phyloP scores from a whole-genome alignment of 1,140 invertebrate species.

The Papilio polytes region DNA sequence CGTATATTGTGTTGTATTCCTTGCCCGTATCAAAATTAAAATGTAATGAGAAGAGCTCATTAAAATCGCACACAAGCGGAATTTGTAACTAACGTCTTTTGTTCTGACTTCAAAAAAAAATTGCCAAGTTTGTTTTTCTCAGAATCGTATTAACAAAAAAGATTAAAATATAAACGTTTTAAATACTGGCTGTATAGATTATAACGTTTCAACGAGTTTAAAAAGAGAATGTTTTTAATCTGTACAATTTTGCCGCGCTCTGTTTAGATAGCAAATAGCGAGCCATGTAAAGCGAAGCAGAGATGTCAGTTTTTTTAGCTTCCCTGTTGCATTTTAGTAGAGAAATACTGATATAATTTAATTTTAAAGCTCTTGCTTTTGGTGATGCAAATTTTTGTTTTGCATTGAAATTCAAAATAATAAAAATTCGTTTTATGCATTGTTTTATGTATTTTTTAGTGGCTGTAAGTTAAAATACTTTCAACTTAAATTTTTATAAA shows the following conservation, averaged over 20 bases:
- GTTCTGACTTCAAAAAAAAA: neutral
- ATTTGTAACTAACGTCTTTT: neutral
- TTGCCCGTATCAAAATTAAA: neutral
- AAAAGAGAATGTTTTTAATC: constrained; percentile 11
- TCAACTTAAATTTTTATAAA: neutral
- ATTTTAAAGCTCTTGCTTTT: neutral
- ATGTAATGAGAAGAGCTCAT: neutral
- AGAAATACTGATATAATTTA: neutral
- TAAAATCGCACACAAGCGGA: neutral
- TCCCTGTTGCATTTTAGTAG: neutral
- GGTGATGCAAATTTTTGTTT: neutral
- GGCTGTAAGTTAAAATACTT: neutral
- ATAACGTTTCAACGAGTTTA: neutral
- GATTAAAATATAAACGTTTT: neutral
- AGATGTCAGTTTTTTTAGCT: neutral
- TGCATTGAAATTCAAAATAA: neutral
- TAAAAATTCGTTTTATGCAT: neutral
- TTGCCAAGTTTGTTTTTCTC: neutral
- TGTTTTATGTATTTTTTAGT: neutral
- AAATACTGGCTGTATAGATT: neutral
- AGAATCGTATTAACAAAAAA: neutral
- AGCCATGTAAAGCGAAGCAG: neutral
- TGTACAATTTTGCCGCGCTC: constrained; percentile 11
- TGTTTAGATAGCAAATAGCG: constrained; percentile 8
- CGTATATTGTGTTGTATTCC: neutral